These are phyloP conservation scores for Hirtodrosophila histrioides DNA, from an alignment of 2,888 invertebrate genomes.

Conservation along the genomic window DNA sequence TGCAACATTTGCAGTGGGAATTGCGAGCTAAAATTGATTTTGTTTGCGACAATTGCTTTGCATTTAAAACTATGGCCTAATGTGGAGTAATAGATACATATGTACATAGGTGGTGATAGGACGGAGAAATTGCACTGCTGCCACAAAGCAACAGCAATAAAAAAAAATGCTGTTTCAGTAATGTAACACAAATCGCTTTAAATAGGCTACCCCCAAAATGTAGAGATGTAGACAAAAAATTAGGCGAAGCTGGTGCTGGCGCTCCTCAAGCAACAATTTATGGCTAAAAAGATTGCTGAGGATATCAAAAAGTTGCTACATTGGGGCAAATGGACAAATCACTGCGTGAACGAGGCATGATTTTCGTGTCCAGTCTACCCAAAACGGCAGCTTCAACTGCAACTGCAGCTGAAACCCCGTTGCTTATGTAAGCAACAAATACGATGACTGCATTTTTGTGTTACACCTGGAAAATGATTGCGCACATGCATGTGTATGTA, in stretches of 20 bases:
- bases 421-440: slow-evolving; percentile 65
- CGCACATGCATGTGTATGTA: no score
- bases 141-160: not conserved
- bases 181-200: slow-evolving; percentile 20
- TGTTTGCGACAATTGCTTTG: slow-evolving; percentile 49
- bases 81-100: not conserved
- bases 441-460: slow-evolving; percentile 31
- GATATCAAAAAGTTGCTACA: slow-evolving; percentile 64
- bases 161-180: slow-evolving; percentile 1
- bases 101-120: slow-evolving; percentile 9
- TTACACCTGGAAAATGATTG: slow-evolving; percentile 42
- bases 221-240: slow-evolving; percentile 1
- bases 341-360: slow-evolving; percentile 37
- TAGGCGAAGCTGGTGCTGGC: slow-evolving; percentile 9
- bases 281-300: slow-evolving; percentile 45
- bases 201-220: slow-evolving; percentile 11
- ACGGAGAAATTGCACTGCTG: not conserved
- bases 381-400: slow-evolving; percentile 52
- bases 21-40: slow-evolving; percentile 36
- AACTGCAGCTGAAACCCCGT: slow-evolving; percentile 59
- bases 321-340: slow-evolving; percentile 23
- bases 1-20: slow-evolving; percentile 18
- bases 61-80: slow-evolving; percentile 49
- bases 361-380: slow-evolving; percentile 12
- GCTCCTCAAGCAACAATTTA: slow-evolving; percentile 41